These are phyloP conservation scores for Hypomecis atomaria DNA, from an alignment of 2,888 invertebrate genomes.

Conservation along the genomic window DNA sequence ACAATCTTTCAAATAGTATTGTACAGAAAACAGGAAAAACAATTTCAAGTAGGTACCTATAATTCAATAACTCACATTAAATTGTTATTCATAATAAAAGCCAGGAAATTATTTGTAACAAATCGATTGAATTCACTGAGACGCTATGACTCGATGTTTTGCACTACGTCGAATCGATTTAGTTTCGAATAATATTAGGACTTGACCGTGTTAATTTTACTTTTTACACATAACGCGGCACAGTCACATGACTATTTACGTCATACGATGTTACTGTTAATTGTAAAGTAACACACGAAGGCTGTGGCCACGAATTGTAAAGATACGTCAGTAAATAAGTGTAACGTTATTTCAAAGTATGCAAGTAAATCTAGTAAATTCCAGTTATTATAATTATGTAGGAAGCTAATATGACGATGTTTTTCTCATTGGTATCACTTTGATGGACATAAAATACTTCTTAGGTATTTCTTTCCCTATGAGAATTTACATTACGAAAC, in stretches of 20 bases:
- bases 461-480: too few species aligned
- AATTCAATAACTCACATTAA: not conserved
- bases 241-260: constrained; percentile 12
- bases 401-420: not conserved
- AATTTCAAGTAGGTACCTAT: too few species aligned
- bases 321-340: not conserved
- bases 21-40: too few species aligned
- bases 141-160: constrained; percentile 9
- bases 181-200: constrained; percentile 17
- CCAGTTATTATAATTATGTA: not conserved
- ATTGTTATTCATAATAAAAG: not conserved
- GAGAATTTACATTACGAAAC: too few species aligned
- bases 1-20: too few species aligned
- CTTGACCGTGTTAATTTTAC: constrained; percentile 7
- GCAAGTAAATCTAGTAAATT: not conserved
- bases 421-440: not conserved
- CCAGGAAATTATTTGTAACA: not conserved
- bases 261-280: constrained; percentile 7
- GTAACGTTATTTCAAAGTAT: not conserved
- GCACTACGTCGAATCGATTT: constrained; percentile 11
- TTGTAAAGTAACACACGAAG: not conserved
- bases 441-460: not conserved
- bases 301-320: not conserved
- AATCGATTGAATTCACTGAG: constrained; percentile 6
- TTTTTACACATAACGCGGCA: not conserved